These are phyloP conservation scores for Eumaeus atala DNA, from an alignment of 1,140 invertebrate genomes.

Conservation along the genomic window DNA sequence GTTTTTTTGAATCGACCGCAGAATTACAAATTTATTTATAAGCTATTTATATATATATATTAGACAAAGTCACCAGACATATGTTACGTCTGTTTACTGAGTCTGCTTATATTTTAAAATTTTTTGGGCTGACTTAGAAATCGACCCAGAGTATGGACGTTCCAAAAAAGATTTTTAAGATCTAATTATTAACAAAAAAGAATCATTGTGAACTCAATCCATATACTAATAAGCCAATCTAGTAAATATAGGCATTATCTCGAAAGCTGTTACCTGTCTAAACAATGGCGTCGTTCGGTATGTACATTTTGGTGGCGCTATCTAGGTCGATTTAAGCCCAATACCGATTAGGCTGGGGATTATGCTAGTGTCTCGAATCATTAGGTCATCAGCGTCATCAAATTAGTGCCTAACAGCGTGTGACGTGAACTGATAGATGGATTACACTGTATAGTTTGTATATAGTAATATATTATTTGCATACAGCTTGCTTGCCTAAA, in stretches of 20 bases:
- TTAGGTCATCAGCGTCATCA: conserved; percentile 15
- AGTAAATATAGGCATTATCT: neutral
- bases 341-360: neutral
- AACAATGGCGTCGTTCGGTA: neutral
- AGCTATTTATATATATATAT: too few species aligned
- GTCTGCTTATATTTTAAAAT: too few species aligned
- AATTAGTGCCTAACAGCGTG: conserved; percentile 24
- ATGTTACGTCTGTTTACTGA: too few species aligned
- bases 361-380: conserved; percentile 11
- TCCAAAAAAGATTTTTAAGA: too few species aligned
- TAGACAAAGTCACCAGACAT: too few species aligned
- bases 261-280: conserved; percentile 1
- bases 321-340: conserved; percentile 3
- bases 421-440: conserved; percentile 26
- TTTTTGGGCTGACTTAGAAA: too few species aligned
- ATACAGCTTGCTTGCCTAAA: neutral
- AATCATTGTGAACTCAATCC: too few species aligned
- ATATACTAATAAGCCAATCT: too few species aligned
- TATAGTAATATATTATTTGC: conserved; percentile 13
- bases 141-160: too few species aligned
- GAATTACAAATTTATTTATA: too few species aligned
- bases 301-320: neutral
- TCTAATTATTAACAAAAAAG: too few species aligned
- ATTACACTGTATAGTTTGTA: conserved; percentile 17
- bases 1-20: too few species aligned